Conservation (phyloP, 2,113 vertebrate genomes). For the Zosterops pallidus region DNA sequence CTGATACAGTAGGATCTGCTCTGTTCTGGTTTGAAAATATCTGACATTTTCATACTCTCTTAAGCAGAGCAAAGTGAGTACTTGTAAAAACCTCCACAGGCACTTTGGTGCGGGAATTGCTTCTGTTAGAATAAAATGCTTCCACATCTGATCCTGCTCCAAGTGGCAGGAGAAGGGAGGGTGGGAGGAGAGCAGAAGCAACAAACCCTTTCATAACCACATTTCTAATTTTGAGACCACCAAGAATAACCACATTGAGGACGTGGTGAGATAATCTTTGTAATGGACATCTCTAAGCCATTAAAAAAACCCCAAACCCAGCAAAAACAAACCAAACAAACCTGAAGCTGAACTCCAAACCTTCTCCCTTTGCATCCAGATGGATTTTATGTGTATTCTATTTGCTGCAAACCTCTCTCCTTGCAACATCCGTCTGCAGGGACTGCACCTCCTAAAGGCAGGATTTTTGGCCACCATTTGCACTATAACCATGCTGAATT, state of each 20-base stretch:
- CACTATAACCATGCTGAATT: neutral
- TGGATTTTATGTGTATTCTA: neutral
- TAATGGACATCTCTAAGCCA: neutral
- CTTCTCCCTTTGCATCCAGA: neutral
- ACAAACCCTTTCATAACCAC: neutral
- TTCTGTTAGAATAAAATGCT: neutral
- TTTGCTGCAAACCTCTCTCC: neutral
- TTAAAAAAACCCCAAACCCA: neutral
- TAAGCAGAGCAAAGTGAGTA: neutral
- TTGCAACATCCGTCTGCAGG: neutral
- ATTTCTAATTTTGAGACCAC: neutral
- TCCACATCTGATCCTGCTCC: neutral
- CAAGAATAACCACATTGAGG: neutral
- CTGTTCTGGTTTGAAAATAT: neutral
- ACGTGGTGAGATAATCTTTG: neutral
- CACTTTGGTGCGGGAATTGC: neutral
- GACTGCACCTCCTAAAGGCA: neutral
- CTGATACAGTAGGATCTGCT: neutral
- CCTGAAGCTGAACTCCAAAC: neutral
- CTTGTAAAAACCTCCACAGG: neutral
- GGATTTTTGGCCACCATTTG: neutral
- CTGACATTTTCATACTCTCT: neutral
- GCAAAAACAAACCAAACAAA: neutral
- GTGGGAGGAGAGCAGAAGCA: neutral
- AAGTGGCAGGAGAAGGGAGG: neutral